Evolutionary conservation across 2,888 invertebrate genomes (phyloP).

Genomic region (Rambutsinella grinnellia): DNA sequence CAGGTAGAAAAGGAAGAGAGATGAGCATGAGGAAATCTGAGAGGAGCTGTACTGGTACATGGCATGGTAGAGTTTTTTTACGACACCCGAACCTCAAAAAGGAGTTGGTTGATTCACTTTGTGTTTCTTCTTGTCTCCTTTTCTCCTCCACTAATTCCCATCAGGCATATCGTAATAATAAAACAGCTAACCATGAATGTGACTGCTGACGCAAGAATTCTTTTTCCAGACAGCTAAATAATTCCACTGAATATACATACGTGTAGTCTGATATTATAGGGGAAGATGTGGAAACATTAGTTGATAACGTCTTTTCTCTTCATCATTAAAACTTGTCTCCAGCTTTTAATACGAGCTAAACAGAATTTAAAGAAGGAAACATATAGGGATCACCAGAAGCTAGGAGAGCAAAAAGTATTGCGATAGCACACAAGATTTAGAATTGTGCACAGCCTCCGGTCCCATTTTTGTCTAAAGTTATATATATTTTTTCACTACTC

Average conservation of each 20-base stretch:
- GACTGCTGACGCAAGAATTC: conserved; percentile 42
- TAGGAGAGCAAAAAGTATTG: neutral
- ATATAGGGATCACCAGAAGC: neutral
- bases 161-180: conserved; percentile 46
- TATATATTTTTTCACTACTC: neutral
- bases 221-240: conserved; percentile 29
- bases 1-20: no score
- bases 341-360: neutral
- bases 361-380: neutral
- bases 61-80: no score
- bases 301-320: neutral
- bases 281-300: neutral
- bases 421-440: neutral
- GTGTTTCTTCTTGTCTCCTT: neutral
- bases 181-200: conserved; percentile 40
- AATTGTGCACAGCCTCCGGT: conserved; percentile 8
- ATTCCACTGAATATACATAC: conserved; percentile 33
- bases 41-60: no score
- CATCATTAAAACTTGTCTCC: no score
- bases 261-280: neutral
- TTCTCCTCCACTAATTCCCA: conserved; percentile 41
- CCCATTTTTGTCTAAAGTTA: neutral
- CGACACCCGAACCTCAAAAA: neutral
- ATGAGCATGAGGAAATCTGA: no score
- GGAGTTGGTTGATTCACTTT: neutral